These are phyloP conservation scores for Tetragonula clypearis DNA, from an alignment of 1,140 invertebrate genomes.

Conservation along the genomic window DNA sequence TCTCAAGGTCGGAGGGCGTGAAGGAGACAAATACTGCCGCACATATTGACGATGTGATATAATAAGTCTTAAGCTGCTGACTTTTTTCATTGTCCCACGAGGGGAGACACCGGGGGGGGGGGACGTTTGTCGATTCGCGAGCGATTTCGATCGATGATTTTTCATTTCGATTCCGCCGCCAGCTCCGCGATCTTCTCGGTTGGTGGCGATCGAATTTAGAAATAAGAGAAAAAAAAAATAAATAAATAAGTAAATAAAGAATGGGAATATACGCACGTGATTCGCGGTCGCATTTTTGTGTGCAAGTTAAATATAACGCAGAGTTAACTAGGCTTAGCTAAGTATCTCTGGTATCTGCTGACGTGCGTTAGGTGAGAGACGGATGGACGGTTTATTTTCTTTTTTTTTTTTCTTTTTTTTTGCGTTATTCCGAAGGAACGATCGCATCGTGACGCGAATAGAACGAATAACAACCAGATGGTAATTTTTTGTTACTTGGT, in stretches of 20 bases:
- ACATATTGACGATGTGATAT: slow-evolving; percentile 74
- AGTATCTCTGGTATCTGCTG: slow-evolving; percentile 23
- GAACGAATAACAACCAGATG: not conserved
- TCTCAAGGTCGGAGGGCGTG: slow-evolving; percentile 20
- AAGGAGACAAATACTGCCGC: slow-evolving; percentile 68
- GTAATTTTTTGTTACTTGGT: not conserved
- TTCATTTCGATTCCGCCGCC: not conserved
- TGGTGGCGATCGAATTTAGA: not conserved
- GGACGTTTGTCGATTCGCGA: not conserved
- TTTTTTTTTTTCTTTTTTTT: not conserved
- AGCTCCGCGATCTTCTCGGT: slow-evolving; percentile 8
- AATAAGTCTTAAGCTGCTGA: slow-evolving; percentile 53
- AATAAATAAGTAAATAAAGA: not conserved
- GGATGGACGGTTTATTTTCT: not conserved
- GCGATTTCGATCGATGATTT: not conserved
- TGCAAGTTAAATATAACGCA: slow-evolving; percentile 15
- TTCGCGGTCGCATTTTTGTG: slow-evolving; percentile 29
- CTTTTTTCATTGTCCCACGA: slow-evolving; percentile 14
- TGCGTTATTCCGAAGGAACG: slow-evolving; percentile 1
- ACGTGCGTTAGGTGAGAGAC: not conserved
- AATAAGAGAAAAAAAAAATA: not conserved
- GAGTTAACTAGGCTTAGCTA: slow-evolving; percentile 42
- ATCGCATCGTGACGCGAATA: not conserved
- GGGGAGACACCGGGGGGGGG: not conserved
- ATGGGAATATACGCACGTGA: not conserved